Conservation (phyloP, 2,113 vertebrate genomes). For the Halcyon malimbica region DNA sequence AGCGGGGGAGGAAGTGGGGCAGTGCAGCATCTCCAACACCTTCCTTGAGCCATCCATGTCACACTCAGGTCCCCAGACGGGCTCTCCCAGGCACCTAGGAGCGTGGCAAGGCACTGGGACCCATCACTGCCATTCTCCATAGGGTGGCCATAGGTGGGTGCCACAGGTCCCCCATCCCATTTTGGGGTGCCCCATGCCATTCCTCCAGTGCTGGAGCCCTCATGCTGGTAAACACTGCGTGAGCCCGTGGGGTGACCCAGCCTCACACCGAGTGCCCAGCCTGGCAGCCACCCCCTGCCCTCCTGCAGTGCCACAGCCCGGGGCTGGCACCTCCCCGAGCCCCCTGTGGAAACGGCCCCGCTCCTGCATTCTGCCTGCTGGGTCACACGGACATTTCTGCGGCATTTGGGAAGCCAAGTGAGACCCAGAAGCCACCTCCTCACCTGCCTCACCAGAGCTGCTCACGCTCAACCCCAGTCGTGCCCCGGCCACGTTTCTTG, state of each 20-base stretch:
- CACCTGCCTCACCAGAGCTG: background rate
- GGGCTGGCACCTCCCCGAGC: background rate
- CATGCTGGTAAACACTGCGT: too few species aligned
- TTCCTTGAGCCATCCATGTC: accelerated
- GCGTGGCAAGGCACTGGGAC: accelerated
- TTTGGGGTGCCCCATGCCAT: background rate
- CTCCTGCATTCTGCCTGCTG: background rate
- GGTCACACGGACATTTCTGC: accelerated
- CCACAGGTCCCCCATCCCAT: background rate
- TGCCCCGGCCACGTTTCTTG: accelerated
- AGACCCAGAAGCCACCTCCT: background rate
- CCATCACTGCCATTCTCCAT: background rate
- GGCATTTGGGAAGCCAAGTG: accelerated
- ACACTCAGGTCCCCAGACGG: accelerated
- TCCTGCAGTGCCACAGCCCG: accelerated
- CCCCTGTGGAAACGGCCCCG: background rate
- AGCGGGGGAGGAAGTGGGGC: accelerated
- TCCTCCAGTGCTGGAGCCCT: background rate
- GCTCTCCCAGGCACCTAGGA: background rate
- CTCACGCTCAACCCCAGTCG: accelerated
- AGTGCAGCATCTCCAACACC: accelerated
- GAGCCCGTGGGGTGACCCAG: background rate
- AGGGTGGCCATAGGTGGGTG: background rate
- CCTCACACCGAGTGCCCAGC: accelerated
- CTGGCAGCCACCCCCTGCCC: background rate